Conservation (phyloP, 2,113 vertebrate genomes). For the Galemys pyrenaicus region DNA sequence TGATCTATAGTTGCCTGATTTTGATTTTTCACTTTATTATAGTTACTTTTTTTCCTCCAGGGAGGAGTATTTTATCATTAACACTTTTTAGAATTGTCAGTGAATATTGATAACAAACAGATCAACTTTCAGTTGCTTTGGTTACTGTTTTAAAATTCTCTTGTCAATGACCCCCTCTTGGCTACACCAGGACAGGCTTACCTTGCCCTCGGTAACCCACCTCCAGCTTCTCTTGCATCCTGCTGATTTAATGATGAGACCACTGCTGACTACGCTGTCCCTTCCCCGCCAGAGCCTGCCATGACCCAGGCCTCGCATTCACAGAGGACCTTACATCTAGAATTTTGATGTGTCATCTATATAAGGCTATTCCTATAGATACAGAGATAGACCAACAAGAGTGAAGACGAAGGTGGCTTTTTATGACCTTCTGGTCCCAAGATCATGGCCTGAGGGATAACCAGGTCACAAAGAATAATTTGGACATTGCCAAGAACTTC, state of each 20-base stretch:
- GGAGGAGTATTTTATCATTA: neutral
- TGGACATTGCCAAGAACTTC: too few species aligned
- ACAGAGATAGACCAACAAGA: neutral
- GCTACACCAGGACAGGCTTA: neutral
- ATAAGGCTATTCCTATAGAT: neutral
- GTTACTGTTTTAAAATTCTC: neutral
- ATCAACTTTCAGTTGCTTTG: neutral
- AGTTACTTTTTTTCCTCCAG: too few species aligned
- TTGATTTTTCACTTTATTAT: too few species aligned
- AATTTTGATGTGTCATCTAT: neutral
- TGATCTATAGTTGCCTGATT: too few species aligned
- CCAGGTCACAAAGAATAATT: too few species aligned
- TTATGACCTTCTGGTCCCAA: too few species aligned
- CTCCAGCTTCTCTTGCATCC: neutral
- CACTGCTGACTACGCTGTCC: neutral
- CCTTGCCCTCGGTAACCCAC: neutral
- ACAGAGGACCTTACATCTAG: neutral
- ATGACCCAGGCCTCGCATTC: neutral
- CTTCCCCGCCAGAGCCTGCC: neutral
- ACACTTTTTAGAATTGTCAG: neutral
- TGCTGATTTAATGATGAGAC: neutral
- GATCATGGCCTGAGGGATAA: too few species aligned
- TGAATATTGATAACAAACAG: neutral
- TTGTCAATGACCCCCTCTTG: neutral
- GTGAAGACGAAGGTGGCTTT: neutral